phyloP scores from a whole-genome alignment of 2,797 vertebrate genomes.

The Protonibea diacanthus region DNA sequence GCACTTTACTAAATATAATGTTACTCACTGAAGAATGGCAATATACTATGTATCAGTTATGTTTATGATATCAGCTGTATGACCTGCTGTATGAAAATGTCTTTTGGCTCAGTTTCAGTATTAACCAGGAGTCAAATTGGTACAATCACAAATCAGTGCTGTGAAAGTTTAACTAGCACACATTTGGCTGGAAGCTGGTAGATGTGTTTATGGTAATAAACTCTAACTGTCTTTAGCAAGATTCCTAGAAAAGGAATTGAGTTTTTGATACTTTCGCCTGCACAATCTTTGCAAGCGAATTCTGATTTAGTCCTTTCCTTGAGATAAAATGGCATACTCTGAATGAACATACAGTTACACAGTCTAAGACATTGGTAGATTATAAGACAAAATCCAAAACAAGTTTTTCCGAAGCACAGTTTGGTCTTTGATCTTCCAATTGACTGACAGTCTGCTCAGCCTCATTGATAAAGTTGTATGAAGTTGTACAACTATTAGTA shows the following conservation, averaged over 20 bases:
- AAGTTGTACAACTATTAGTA: not conserved
- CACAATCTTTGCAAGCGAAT: too few species aligned
- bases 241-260: not conserved
- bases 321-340: not conserved
- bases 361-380: not conserved
- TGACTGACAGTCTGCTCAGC: not conserved
- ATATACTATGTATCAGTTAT: not conserved
- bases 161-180: not conserved
- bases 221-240: not conserved
- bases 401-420: not conserved
- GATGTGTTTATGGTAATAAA: not conserved
- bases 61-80: not conserved
- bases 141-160: not conserved
- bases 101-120: not conserved
- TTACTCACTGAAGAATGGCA: not conserved
- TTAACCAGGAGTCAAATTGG: not conserved
- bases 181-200: not conserved
- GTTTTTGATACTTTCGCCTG: not conserved
- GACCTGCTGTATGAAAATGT: not conserved
- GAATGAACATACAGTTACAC: not conserved
- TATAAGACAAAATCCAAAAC: not conserved
- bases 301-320: not conserved
- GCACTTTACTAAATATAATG: not conserved
- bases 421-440: not conserved
- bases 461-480: not conserved